phyloP scores from a whole-genome alignment of 2,113 vertebrate species.

The Tautogolabrus adspersus region DNA sequence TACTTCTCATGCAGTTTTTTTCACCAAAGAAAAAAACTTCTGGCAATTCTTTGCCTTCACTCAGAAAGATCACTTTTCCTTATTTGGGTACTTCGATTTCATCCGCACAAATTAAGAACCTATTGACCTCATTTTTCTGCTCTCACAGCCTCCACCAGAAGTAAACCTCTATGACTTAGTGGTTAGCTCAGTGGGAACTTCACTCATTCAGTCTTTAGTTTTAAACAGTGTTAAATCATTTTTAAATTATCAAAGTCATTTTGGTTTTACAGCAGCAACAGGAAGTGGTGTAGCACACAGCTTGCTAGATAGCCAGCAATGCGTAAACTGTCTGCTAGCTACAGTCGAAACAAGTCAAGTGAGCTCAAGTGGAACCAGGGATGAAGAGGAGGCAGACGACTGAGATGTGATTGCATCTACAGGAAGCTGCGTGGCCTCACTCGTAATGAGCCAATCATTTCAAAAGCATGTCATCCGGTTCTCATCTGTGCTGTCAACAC shows the following conservation, averaged over 20 bases:
- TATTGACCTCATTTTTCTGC: background rate
- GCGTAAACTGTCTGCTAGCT: constrained; percentile 13
- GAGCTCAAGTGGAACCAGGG: constrained; percentile 10
- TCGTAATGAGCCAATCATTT: constrained; percentile 49
- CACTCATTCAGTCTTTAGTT: background rate
- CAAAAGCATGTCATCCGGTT: constrained; percentile 32
- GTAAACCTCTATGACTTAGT: background rate
- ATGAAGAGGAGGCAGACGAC: constrained; percentile 12
- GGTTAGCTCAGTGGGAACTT: background rate
- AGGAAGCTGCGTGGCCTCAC: constrained; percentile 58
- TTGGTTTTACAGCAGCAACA: constrained; percentile 17
- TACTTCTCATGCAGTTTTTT: constrained; percentile 10
- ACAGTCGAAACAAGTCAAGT: background rate
- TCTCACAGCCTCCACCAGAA: background rate
- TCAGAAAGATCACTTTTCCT: constrained; percentile 18
- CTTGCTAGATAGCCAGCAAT: constrained; percentile 28
- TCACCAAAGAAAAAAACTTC: constrained; percentile 3
- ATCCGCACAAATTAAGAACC: background rate
- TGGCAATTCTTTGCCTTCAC: background rate
- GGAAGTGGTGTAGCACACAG: constrained; percentile 61
- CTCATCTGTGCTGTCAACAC: constrained; percentile 25
- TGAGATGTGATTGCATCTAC: constrained; percentile 58
- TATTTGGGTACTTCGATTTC: constrained; percentile 28
- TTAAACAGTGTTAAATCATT: background rate
- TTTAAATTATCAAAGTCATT: constrained; percentile 18